Base-by-base conservation (phyloP, 2,113 vertebrate genomes). In the Patagioenas fasciata region DNA sequence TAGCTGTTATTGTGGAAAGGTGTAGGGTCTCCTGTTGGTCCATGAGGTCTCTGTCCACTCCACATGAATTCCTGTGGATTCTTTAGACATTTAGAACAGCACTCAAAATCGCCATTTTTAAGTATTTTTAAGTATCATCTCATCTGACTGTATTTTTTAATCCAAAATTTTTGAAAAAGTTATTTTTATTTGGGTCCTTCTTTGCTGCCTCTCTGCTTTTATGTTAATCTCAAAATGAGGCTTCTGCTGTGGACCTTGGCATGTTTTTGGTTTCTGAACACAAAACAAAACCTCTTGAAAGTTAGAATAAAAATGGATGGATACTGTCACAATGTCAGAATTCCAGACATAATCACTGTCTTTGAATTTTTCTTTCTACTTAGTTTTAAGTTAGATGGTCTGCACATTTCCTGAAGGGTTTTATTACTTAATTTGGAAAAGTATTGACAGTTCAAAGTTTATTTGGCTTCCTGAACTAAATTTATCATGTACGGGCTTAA, bases 401-500 rank as follows among this genome's bases (percentile, higher is more conserved):
- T 96, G 60, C 80, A 93, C 36, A 84, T 56, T 86, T 85, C 64
- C 89, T 79, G 40, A 93, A 96, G 65, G 32, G 23, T 85, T 85
- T 6, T 13, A 57, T 62, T 53, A 77, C 48, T 95, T 96, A 90
- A 93, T 84, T 47, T 71, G 38, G 81, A 85, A 93, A 91, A 56
- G 13, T 81, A 93, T 89, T 96, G 97, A 78, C 53, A 58, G 79
- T 85, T 94, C 73, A 79, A 81, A 92, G 32, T 91, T 95, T 64
- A 89, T 66, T 90, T 90, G 54, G 32, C 29, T 83, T 94, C 50
- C 87, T 94, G 61, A 88, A 96, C 38, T 58, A 62, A 96, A 84
- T 97, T 97, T 94, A 92, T 96, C 87, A 84, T 62, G 36, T 19
- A 73, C 17, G 47, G 48, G 82, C 50, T 95, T 97, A 89, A 94